These are phyloP conservation scores for Cassiopea xamachana DNA, from an alignment of 30 jellyfish, hydroid and myxozoan genomes.

Conservation along the genomic window DNA sequence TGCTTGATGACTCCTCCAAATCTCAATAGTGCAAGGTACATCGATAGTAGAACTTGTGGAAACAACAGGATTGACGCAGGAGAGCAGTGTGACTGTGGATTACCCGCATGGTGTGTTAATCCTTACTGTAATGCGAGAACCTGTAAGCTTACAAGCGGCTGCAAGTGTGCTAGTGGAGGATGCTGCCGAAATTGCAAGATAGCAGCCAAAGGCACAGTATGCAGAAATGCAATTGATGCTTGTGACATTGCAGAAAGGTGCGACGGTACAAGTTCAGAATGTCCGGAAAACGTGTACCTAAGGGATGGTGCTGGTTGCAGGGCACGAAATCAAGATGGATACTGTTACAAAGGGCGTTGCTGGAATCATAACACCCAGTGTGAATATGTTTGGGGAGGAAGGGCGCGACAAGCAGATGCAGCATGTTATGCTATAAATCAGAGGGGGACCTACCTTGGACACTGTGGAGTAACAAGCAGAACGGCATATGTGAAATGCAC, in stretches of 20 bases:
- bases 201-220: conserved; percentile 25
- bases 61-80: conserved; percentile 62
- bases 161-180: conserved; percentile 53
- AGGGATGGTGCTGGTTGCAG: conserved; percentile 48
- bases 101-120: conserved; percentile 41
- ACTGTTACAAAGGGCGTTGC: conserved; percentile 62
- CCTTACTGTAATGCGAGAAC: conserved; percentile 68
- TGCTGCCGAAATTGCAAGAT: conserved; percentile 58
- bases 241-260: conserved; percentile 64
- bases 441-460: conserved; percentile 55
- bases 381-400: conserved; percentile 51
- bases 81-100: conserved; percentile 78
- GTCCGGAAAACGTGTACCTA: conserved; percentile 47
- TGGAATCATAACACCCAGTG: conserved; percentile 52
- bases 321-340: conserved; percentile 32
- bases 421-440: conserved; percentile 39
- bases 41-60: conserved; percentile 43
- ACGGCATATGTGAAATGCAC: conserved; percentile 16
- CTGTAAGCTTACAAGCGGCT: conserved; percentile 64
- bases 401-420: conserved; percentile 9
- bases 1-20: conserved; percentile 58
- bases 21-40: conserved; percentile 17
- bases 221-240: conserved; percentile 36
- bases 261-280: conserved; percentile 45
- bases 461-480: conserved; percentile 62